phyloP scores from a whole-genome alignment of 1,140 invertebrate genomes.

The Gonioctena quinquepunctata region DNA sequence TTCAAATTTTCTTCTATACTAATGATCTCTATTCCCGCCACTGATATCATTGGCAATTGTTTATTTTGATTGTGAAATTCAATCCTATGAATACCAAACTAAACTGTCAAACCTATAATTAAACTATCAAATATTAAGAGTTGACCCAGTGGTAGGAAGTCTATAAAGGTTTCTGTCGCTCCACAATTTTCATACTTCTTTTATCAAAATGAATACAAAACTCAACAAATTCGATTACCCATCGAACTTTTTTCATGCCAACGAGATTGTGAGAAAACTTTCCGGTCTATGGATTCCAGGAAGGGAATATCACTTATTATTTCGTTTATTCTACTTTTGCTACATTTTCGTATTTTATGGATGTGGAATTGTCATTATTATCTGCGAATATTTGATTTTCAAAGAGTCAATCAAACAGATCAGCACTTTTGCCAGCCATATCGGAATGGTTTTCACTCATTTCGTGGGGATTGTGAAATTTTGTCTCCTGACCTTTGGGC shows the following conservation, averaged over 20 bases:
- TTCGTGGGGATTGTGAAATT: slow-evolving; percentile 27
- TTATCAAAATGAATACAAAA: background rate
- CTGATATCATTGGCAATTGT: too few relatives aligned
- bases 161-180: too few relatives aligned
- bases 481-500: slow-evolving; percentile 13
- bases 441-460: slow-evolving; percentile 45
- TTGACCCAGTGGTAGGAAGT: too few relatives aligned
- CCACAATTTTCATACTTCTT: too few relatives aligned
- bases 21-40: too few relatives aligned
- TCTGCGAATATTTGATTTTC: slow-evolving; percentile 3
- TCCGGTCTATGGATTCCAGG: background rate
- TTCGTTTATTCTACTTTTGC: background rate
- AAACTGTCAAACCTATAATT: too few relatives aligned
- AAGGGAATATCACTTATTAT: background rate
- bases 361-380: background rate
- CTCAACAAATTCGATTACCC: background rate
- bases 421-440: slow-evolving; percentile 16
- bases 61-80: too few relatives aligned
- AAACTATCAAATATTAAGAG: too few relatives aligned
- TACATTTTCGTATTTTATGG: background rate
- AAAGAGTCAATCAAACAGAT: background rate
- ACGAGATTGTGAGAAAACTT: background rate
- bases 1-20: too few relatives aligned
- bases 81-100: too few relatives aligned
- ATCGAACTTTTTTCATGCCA: background rate